phyloP scores from a whole-genome alignment of 2,888 invertebrate species.

The Athalia circularis region DNA sequence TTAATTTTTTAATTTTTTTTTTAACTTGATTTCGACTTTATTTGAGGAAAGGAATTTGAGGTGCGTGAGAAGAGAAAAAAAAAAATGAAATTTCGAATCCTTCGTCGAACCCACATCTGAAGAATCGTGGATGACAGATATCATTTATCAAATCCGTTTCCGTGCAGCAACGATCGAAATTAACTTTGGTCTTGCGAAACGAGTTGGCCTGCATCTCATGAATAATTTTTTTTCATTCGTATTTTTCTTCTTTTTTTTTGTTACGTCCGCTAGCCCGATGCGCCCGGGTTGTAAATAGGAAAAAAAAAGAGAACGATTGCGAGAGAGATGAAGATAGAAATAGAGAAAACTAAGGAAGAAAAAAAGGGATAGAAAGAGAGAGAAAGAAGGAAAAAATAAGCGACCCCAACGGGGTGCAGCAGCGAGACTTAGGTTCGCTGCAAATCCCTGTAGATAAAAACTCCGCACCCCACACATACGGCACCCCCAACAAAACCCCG shows the following conservation, averaged over 20 bases:
- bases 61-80: neutral
- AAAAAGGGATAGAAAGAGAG: conserved; percentile 50
- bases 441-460: conserved; percentile 64
- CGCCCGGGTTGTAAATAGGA: conserved; percentile 61
- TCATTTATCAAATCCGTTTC: conserved; percentile 11
- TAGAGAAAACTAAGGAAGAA: conserved; percentile 42
- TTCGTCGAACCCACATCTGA: neutral
- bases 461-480: conserved; percentile 44
- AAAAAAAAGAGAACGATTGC: conserved; percentile 60
- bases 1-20: no score
- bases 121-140: neutral
- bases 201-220: conserved; percentile 32
- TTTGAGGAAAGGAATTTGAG: no score
- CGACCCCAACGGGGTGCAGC: conserved; percentile 64
- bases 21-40: no score
- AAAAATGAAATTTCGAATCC: neutral
- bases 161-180: conserved; percentile 4
- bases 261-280: neutral
- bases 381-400: conserved; percentile 51
- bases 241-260: neutral
- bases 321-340: conserved; percentile 20
- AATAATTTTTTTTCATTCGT: conserved; percentile 22
- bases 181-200: conserved; percentile 24
- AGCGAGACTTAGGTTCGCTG: conserved; percentile 57
- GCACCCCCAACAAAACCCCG: conserved; percentile 36